Base-by-base conservation (phyloP, 2,113 vertebrate species). In the Polyodon spathula region DNA sequence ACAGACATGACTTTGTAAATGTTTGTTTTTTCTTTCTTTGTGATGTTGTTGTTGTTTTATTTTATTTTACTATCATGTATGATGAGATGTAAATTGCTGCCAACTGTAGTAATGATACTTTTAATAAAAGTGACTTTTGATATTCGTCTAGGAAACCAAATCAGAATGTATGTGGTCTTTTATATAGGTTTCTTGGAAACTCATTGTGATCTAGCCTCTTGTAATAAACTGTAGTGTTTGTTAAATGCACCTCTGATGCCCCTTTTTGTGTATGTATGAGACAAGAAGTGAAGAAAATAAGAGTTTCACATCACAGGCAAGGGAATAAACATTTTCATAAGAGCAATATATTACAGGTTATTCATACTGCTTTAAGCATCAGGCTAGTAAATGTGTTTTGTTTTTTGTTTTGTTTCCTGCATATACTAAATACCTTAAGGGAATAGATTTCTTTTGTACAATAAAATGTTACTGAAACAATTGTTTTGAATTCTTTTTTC, bases 71-170 rank as follows among this genome's bases (percentile, higher is more conserved):
- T 93, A 95, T 97, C 93, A 93, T 97, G 94, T 97, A 95, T 97
- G 95, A 97, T 98, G 94, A 96, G 85, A 83, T 93, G 91, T 93
- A 92, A 92, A 93, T 93, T 90, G 86, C 89, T 90, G 88, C 91
- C 90, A 92, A 93, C 92, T 96, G 94, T 98, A 97, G 96, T 95
- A 95, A 97, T 95, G 93, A 98, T 97, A 93, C 96, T 98, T 98
- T 98, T 98, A 98, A 98, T 97, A 98, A 98, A 98, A 98, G 93
- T 97, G 93, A 93, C 93, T 92, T 81, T 84, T 90, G 88, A 97
- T 97, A 97, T 93, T 93, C 93, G 75, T 83, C 85, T 89, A 95
- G 92, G 90, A 90, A 87, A 87, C 85, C 84, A 88, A 87, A 72
- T 71, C 69, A 63, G 48, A 80, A 78, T 73, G 69, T 81, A 70